A percentile compares a stretch with the other conserved stretches of the same genome.
Evolutionary conservation across 2,888 invertebrate genomes (phyloP).

Genomic region (Punctoribates punctum): DNA sequence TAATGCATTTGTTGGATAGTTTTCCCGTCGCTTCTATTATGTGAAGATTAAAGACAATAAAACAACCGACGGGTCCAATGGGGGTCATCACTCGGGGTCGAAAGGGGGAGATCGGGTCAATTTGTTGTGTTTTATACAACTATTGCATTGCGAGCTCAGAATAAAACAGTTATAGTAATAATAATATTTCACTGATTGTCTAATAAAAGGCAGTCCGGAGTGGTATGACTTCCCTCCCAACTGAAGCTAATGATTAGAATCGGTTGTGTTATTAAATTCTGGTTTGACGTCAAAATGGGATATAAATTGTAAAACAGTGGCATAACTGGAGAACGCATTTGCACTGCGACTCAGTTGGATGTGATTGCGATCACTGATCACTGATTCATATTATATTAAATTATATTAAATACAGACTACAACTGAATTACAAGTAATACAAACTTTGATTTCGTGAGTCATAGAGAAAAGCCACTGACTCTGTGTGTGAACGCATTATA

Average conservation of each 20-base stretch:
- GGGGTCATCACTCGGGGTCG: not conserved
- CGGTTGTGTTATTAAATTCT: constrained; percentile 28
- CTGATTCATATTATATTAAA: constrained; percentile 10
- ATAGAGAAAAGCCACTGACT: constrained; percentile 1
- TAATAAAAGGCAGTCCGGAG: constrained; percentile 7
- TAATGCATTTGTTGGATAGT: constrained; percentile 38
- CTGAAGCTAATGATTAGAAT: constrained; percentile 16
- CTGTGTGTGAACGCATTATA: not conserved
- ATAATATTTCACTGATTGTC: constrained; percentile 2
- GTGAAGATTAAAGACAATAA: constrained; percentile 35
- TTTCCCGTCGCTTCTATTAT: constrained; percentile 32
- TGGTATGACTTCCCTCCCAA: constrained; percentile 27
- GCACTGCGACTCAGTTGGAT: not conserved
- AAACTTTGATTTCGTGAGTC: constrained; percentile 1
- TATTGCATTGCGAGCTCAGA: not conserved
- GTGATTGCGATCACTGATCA: not conserved
- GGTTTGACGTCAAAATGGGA: constrained; percentile 22
- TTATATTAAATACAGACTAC: constrained; percentile 12
- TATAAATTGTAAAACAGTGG: not conserved
- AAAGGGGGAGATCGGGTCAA: constrained; percentile 19
- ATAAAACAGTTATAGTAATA: not conserved
- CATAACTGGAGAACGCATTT: not conserved
- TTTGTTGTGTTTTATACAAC: constrained; percentile 28
- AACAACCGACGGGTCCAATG: not conserved
- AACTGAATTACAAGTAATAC: constrained; percentile 26